phyloP scores from a whole-genome alignment of 2,113 vertebrate genomes.

The Mirza zaza region DNA sequence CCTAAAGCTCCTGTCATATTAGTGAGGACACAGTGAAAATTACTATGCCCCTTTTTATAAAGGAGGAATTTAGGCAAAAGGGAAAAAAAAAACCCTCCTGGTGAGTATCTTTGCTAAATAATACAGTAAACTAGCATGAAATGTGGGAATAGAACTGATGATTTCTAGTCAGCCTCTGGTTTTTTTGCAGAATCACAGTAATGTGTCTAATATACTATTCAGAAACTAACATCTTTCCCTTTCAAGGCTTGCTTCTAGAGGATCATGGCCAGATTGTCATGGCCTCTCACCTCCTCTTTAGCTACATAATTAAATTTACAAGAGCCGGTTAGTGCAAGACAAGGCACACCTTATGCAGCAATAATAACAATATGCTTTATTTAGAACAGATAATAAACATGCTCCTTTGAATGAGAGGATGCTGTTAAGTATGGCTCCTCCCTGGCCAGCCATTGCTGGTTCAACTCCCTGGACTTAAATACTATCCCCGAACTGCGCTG shows the following conservation, averaged over 20 bases:
- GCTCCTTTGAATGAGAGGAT: background rate
- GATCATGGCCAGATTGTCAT: background rate
- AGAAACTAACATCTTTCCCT: background rate
- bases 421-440: background rate
- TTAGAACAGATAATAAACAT: background rate
- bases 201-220: background rate
- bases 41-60: background rate
- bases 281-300: background rate
- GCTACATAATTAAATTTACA: conserved; percentile 32
- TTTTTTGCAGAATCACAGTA: background rate
- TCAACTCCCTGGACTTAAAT: background rate
- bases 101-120: background rate
- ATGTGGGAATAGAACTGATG: background rate
- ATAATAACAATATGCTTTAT: background rate
- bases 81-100: background rate
- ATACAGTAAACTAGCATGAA: background rate
- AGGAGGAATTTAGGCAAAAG: background rate
- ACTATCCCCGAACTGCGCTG: background rate
- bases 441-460: background rate
- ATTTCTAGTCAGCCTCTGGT: background rate
- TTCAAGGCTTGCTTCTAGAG: background rate
- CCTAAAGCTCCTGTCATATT: background rate
- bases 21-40: background rate
- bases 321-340: background rate
- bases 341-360: background rate